A percentile compares a stretch with the other conserved stretches of the same genome.
phyloP scores from a whole-genome alignment of 2,113 vertebrate genomes.

The Tachuris rubrigastra region DNA sequence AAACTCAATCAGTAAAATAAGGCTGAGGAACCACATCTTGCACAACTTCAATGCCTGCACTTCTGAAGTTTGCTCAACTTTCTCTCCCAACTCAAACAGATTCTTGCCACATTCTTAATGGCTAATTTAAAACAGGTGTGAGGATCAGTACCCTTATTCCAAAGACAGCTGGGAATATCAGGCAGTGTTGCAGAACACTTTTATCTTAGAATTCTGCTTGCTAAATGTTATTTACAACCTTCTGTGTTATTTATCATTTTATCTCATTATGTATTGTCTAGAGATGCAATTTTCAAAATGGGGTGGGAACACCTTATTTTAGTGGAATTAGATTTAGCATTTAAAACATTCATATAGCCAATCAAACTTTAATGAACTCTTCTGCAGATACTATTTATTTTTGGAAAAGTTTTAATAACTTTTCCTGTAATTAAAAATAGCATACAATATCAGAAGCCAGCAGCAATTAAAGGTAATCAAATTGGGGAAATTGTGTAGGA shows the following conservation, averaged over 20 bases:
- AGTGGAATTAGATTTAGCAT: conserved; percentile 64
- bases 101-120: background rate
- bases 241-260: conserved; percentile 67
- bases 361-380: conserved; percentile 70
- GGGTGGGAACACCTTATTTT: conserved; percentile 66
- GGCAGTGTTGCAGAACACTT: conserved; percentile 46
- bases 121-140: conserved; percentile 15
- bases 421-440: conserved; percentile 77
- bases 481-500: conserved; percentile 89
- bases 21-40: background rate
- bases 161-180: conserved; percentile 33
- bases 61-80: background rate
- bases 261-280: conserved; percentile 68
- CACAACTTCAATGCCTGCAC: background rate
- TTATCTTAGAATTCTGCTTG: conserved; percentile 52
- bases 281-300: conserved; percentile 68
- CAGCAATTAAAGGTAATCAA: conserved; percentile 85
- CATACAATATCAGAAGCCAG: conserved; percentile 66
- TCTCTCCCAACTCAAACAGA: background rate
- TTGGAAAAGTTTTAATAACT: conserved; percentile 78
- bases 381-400: conserved; percentile 54
- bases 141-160: background rate
- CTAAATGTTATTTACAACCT: conserved; percentile 65
- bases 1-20: background rate
- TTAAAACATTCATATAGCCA: conserved; percentile 64